Base-by-base conservation (phyloP, 2,888 invertebrate species). In the Drosophila fulvimacula region DNA sequence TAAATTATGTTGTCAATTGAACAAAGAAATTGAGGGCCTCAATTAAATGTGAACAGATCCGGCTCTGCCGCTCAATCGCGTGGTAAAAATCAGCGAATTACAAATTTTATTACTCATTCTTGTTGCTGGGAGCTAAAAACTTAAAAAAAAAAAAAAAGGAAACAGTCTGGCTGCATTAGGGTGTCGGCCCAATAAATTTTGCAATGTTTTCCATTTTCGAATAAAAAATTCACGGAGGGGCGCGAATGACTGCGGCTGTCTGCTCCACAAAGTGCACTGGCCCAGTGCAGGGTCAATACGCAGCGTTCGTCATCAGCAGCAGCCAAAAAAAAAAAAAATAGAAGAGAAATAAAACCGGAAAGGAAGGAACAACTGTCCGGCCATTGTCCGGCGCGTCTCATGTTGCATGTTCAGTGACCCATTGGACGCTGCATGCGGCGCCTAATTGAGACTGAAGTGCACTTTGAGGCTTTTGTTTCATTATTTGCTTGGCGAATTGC, bases 371-470 rank as follows among this genome's bases (percentile, higher is more conserved):
- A 48, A 46, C 17, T 34, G 52, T 51, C 42, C 52, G 51, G 44
- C 42, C 58, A 56, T 52, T 62, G 53, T 51, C 53, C 75, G 57
- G 32, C 17, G 32, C 36, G 21, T 57, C 52, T 30, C 69, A 53
- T 17, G 39, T 19, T 10, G 19, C 56, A 60, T 76, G 69, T 66
- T 73, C 78, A 57, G 56, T 79, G 73, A 80, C 82, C 81, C 81
- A 82, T 79, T 74, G 70, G 67, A 60, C 34, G 39, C 62, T 46
- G 73, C 59, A 67, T 62, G 73, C 58, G 72, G 74, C 58, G 74
- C 73, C 81, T 81, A 88, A 88, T 84, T 84, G 81, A 83, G 75
- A 86, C 73, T 88, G 83, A 83, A 84, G 86, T 77, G 83, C 69
- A 75, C 69, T 84, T 71, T 69, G 32, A 69, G 17, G 38, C 21